These are phyloP conservation scores for Microtus montanus DNA, from an alignment of 2,113 vertebrate species.

Conservation along the genomic window DNA sequence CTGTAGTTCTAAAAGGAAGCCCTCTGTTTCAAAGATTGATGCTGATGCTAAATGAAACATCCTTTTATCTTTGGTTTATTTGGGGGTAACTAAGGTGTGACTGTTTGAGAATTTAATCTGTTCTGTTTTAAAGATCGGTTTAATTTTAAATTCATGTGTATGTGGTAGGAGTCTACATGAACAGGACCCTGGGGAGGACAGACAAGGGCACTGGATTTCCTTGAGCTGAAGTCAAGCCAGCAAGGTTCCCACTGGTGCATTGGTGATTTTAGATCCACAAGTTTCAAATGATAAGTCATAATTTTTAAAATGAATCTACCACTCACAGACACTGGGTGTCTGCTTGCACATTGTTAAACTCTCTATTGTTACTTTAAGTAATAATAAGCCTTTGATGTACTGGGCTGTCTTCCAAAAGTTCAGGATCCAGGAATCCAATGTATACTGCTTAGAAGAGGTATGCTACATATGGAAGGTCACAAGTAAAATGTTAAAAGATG, in stretches of 20 bases:
- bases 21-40: background rate
- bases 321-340: too few relatives aligned
- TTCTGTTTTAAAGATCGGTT: background rate
- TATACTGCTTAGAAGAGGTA: background rate
- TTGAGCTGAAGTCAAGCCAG: background rate
- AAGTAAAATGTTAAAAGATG: background rate
- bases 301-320: background rate
- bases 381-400: too few relatives aligned
- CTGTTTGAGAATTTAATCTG: background rate
- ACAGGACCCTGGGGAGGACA: fast-evolving
- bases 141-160: background rate
- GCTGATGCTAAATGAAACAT: background rate
- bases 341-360: background rate
- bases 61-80: background rate
- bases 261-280: background rate
- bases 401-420: background rate
- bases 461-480: background rate
- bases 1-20: background rate
- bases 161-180: background rate
- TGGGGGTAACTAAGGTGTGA: background rate
- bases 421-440: background rate
- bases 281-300: background rate
- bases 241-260: background rate
- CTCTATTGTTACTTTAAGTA: too few relatives aligned
- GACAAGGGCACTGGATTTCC: background rate